Conservation (phyloP, 2,888 invertebrate genomes). For the Ochlodes sylvanus region DNA sequence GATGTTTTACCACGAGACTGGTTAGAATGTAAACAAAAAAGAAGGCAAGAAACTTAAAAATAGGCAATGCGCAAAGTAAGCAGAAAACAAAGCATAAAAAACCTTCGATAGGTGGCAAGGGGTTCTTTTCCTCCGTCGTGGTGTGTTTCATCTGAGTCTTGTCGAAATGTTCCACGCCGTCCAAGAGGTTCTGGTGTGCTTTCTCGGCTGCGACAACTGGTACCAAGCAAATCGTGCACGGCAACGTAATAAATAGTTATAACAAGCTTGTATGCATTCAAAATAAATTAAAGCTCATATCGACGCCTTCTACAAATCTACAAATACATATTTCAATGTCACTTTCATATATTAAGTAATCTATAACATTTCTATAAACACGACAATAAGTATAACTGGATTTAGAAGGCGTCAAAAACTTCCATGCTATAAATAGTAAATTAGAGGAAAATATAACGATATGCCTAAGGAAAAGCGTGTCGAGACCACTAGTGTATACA, state of each 20-base stretch:
- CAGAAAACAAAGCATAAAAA: conserved; percentile 59
- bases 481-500: conserved; percentile 26
- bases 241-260: conserved; percentile 54
- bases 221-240: conserved; percentile 63
- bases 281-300: conserved; percentile 21
- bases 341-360: no score
- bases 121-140: conserved; percentile 90
- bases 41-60: background rate
- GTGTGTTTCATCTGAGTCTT: conserved; percentile 90
- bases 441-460: conserved; percentile 4
- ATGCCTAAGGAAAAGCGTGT: conserved; percentile 30
- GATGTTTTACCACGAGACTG: no score
- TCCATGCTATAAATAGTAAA: conserved; percentile 17
- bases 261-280: conserved; percentile 41
- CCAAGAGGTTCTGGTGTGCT: conserved; percentile 88
- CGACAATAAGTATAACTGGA: background rate
- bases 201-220: conserved; percentile 90
- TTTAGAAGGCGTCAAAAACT: conserved; percentile 14
- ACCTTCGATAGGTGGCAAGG: conserved; percentile 91
- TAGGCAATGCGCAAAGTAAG: conserved; percentile 33
- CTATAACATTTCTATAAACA: background rate
- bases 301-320: conserved; percentile 7
- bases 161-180: conserved; percentile 90
- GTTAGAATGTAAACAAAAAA: background rate
- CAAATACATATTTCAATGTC: no score